Evolutionary conservation across 2,797 vertebrate species (phyloP).

Genomic region (Urocyon cinereoargenteus): DNA sequence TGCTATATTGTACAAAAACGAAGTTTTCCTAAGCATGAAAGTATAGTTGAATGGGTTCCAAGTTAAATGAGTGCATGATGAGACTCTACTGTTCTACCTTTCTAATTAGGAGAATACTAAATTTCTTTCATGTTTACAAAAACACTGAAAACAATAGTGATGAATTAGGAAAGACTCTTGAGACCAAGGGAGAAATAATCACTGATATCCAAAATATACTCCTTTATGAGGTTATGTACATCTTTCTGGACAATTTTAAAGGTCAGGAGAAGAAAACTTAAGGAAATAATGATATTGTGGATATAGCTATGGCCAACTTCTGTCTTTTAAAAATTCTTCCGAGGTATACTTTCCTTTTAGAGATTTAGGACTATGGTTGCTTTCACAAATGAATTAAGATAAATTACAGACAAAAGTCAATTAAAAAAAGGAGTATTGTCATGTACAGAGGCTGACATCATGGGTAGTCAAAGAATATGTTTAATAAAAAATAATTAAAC

Average conservation of each 20-base stretch:
- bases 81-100: background rate
- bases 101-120: background rate
- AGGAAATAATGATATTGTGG: background rate
- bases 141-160: background rate
- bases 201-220: slow-evolving; percentile 18
- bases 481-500: slow-evolving; percentile 99
- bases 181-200: background rate
- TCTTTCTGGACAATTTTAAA: background rate
- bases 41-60: background rate
- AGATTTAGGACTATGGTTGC: slow-evolving; percentile 31
- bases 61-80: background rate
- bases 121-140: slow-evolving; percentile 35
- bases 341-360: slow-evolving; percentile 15
- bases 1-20: background rate
- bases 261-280: background rate
- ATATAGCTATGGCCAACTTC: slow-evolving; percentile 39
- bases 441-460: slow-evolving; percentile 91
- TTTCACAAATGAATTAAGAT: slow-evolving; percentile 36
- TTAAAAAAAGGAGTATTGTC: slow-evolving; percentile 78
- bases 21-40: background rate
- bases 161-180: slow-evolving; percentile 20
- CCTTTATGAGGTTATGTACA: background rate
- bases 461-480: slow-evolving; percentile 99
- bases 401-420: slow-evolving; percentile 68
- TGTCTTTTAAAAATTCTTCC: slow-evolving; percentile 49